Evolutionary conservation across 2,888 invertebrate genomes (phyloP).

Genomic region (Morpho deidamia): DNA sequence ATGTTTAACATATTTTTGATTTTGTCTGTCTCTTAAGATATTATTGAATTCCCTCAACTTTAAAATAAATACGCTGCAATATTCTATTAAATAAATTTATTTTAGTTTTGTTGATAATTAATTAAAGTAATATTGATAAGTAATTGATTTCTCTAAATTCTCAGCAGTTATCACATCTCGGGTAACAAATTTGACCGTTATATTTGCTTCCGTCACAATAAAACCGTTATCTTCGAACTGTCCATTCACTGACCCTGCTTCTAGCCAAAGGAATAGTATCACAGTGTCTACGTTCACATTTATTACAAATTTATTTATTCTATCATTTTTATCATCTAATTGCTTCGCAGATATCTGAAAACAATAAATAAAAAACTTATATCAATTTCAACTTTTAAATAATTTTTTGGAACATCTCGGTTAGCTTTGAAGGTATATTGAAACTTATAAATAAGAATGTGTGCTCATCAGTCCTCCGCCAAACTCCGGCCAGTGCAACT

Average conservation of each 20-base stretch:
- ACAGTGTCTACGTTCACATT: conserved; percentile 64
- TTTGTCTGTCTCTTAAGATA: too few relatives aligned
- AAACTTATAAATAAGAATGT: too few relatives aligned
- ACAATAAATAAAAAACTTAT: too few relatives aligned
- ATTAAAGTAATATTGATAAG: conserved; percentile 51
- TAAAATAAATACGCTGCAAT: too few relatives aligned
- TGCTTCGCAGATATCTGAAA: conserved; percentile 47
- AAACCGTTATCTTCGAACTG: conserved; percentile 89
- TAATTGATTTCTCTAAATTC: conserved; percentile 43
- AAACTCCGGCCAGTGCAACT: too few relatives aligned
- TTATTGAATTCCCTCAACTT: too few relatives aligned
- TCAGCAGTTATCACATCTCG: conserved; percentile 31
- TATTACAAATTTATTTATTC: conserved; percentile 32
- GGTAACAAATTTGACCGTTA: conserved; percentile 35
- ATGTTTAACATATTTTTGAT: too few relatives aligned
- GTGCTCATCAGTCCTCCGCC: too few relatives aligned
- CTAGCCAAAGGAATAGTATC: conserved; percentile 85
- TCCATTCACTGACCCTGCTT: conserved; percentile 74
- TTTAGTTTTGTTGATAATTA: conserved; percentile 9
- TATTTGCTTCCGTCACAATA: conserved; percentile 51
- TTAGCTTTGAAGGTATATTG: too few relatives aligned
- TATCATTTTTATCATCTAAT: conserved; percentile 1
- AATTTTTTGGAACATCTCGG: too few relatives aligned
- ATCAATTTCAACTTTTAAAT: too few relatives aligned
- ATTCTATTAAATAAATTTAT: too few relatives aligned